Evolutionary conservation across 2,113 vertebrate species (phyloP), one percentile per base, ranked within the genome.

Genomic region (Brachyistius frenatus): DNA sequence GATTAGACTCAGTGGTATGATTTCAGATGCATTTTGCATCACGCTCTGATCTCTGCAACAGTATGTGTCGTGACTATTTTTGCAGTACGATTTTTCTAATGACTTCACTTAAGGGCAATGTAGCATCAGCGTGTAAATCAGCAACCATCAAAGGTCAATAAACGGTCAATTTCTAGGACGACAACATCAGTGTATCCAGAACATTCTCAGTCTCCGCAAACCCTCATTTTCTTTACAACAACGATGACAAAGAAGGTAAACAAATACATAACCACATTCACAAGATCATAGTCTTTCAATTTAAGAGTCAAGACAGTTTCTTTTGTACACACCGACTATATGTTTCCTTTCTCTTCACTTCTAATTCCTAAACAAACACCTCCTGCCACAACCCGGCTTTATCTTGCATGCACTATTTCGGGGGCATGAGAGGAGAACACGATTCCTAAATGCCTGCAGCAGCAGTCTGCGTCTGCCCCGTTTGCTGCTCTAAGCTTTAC

Each of bases 401-500:
- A 76, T 83, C 83, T 68, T 41, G 11, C 16, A 83, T 60, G 65
- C 61, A 65, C 32, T 55, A 54, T 73, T 77, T 66, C n/a, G 66
- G 53, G 23, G 23, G 33, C 30, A 76, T 6, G 47, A 71, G 64
- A 61, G 14, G 62, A 73, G 62, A 73, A 37, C 61, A 66, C 8
- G 4, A 31, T 46, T 61, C 6, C 46, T 66, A 66, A 84, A 85
- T 52, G 67, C 77, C 56, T 39, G 36, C 15, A 57, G 74, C 39
- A 66, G 58, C 13, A 10, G 53, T 31, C 47, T 71, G 80, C 1
- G 39, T 65, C 66, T 70, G 76, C 46, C 69, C 52, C 54, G 66
- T 80, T 76, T 65, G 32, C 68, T 60, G 69, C 75, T 78, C n/a
- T 69, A 56, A 78, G 81, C 70, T 65, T 83, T 53, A 62, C 39